Conservation (phyloP, 2,113 vertebrate species). For the Tilapia sparmanii region DNA sequence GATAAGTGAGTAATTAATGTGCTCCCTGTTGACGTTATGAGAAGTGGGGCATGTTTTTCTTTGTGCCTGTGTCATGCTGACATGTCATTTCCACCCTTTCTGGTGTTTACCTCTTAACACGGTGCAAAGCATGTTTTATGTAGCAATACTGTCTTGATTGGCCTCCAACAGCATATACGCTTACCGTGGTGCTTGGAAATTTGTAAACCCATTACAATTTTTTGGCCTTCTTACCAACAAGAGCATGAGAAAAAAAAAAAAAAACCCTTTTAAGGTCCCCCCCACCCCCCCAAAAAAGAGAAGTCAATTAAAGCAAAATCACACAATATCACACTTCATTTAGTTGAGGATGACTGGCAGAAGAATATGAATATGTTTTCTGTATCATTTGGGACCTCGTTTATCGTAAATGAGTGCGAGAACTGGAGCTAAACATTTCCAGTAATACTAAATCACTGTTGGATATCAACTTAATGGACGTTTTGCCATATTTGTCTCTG, state of each 20-base stretch:
- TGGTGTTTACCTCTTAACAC: constrained; percentile 34
- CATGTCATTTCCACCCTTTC: constrained; percentile 35
- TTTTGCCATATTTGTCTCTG: background rate
- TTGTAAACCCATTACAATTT: background rate
- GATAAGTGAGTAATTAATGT: constrained; percentile 44
- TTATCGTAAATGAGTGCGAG: background rate
- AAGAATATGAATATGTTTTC: background rate
- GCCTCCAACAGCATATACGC: background rate
- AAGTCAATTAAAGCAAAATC: background rate
- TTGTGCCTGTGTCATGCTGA: constrained; percentile 28
- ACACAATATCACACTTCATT: background rate
- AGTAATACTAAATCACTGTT: background rate
- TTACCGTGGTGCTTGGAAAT: background rate
- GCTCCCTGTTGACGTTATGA: background rate
- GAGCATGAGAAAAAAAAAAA: background rate
- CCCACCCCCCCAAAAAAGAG: background rate
- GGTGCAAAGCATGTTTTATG: background rate
- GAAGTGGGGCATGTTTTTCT: constrained; percentile 45
- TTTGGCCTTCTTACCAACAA: background rate
- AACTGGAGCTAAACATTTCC: background rate
- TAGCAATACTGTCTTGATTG: background rate
- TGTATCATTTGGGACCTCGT: background rate
- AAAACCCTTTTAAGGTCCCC: too few species aligned
- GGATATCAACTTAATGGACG: background rate
- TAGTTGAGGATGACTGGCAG: background rate